Base-by-base conservation (phyloP, 1,140 invertebrate species). In the Calliopsis andreniformis region DNA sequence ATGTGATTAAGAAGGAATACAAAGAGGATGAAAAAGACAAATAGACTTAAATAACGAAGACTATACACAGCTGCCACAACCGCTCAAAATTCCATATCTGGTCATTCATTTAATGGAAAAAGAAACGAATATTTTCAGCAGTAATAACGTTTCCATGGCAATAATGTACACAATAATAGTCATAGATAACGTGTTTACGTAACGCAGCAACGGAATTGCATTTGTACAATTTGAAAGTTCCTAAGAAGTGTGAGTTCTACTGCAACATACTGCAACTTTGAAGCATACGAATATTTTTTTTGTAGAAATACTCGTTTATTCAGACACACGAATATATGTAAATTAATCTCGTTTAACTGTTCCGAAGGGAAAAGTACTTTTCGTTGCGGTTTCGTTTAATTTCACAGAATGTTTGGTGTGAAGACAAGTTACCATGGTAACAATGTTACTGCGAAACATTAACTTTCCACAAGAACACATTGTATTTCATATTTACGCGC, bases 91-190 rank as follows among this genome's bases (percentile, higher is more conserved):
- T 78, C 49, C 53, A 69, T 51, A 63, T 47, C 58, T 49, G 53
- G 55, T 80, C 77, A 39, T 78, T 73, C 58, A 42, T 83, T 83
- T 70, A 55, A 28, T n/a, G n/a, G 53, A 67, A 83, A 79, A 35
- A 32, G 18, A 20, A 20, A 58, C 3, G 16, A n/a, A 79, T 83
- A 79, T 79, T 83, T 83, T 84, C 66, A 83, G 82, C 82, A 84
- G 82, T 83, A 84, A 83, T 84, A 84, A 83, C 76, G 80, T 84
- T 84, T 83, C 82, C 81, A 84, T 84, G 82, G 82, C 77, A 84
- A 83, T 83, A 83, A 82, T 73, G 28, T 75, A 71, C 61, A 51
- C 59, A 62, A 79, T 79, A 79, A 71, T 79, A 75, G 78, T 45
- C 12, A 28, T 76, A 84, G 66, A 45, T n/a, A 79, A 51, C 23